Evolutionary conservation across 1,140 invertebrate genomes (phyloP).

Genomic region (Diabrotica undecimpunctata): DNA sequence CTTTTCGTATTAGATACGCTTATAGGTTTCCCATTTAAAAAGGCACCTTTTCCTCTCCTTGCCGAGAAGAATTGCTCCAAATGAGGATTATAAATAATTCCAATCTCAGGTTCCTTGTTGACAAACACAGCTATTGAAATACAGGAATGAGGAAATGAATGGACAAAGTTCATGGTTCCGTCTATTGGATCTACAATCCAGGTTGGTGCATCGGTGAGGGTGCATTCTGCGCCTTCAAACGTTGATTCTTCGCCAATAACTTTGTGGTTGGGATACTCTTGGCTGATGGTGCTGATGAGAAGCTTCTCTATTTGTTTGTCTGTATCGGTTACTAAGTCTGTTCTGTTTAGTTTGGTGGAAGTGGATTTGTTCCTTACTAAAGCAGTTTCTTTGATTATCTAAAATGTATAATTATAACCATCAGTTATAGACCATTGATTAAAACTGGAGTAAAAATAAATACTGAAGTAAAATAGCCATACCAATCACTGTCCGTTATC

Average conservation of each 20-base stretch:
- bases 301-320: conserved; percentile 90
- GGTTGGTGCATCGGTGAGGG: conserved; percentile 84
- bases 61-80: conserved; percentile 85
- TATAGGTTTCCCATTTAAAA: conserved; percentile 76
- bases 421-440: no score
- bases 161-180: conserved; percentile 90
- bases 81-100: conserved; percentile 89
- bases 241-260: conserved; percentile 94
- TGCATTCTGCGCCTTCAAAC: conserved; percentile 59
- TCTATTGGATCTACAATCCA: conserved; percentile 97
- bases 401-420: conserved; percentile 29
- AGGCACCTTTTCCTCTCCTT: conserved; percentile 80
- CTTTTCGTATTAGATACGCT: conserved; percentile 69
- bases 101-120: conserved; percentile 66
- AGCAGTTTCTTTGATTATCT: conserved; percentile 72
- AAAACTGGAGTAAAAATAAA: no score
- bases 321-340: conserved; percentile 95
- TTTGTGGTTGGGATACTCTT: conserved; percentile 81
- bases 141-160: conserved; percentile 77
- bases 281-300: conserved; percentile 70
- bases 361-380: conserved; percentile 66
- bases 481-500: no score
- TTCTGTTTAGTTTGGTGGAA: conserved; percentile 75
- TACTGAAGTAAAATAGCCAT: no score
- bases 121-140: conserved; percentile 76